These are phyloP conservation scores for Calameuta idolon DNA, from an alignment of 2,888 invertebrate species.

Conservation along the genomic window DNA sequence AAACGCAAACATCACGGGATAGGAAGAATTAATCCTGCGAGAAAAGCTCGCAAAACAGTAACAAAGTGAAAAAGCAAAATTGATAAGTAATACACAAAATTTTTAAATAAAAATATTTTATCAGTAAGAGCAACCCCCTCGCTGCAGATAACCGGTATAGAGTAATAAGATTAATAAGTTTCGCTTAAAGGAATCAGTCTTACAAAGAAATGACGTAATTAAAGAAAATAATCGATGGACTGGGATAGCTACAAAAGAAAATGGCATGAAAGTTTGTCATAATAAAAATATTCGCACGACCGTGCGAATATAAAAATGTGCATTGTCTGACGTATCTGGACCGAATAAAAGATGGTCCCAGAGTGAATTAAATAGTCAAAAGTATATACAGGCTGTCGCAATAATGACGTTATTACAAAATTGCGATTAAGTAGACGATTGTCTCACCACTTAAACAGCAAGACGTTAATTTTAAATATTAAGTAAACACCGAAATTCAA, in stretches of 20 bases:
- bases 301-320: not conserved
- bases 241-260: not conserved
- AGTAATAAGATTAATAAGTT: not conserved
- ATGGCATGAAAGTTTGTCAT: not conserved
- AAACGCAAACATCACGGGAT: not conserved
- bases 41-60: not conserved
- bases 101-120: not conserved
- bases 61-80: not conserved
- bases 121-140: not conserved
- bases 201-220: conserved; percentile 37
- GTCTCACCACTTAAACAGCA: not conserved
- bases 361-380: conserved; percentile 25
- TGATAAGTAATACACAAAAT: not conserved
- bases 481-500: not conserved
- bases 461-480: not conserved
- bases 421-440: not conserved
- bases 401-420: not conserved
- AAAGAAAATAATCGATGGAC: not conserved
- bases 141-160: not conserved
- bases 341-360: not conserved
- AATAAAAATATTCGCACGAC: not conserved
- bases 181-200: conserved; percentile 53
- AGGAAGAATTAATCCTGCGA: not conserved
- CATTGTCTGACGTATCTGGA: not conserved
- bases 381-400: conserved; percentile 26